These are phyloP conservation scores for Zaprionus davidi DNA, from an alignment of 1,140 invertebrate genomes.

Conservation along the genomic window DNA sequence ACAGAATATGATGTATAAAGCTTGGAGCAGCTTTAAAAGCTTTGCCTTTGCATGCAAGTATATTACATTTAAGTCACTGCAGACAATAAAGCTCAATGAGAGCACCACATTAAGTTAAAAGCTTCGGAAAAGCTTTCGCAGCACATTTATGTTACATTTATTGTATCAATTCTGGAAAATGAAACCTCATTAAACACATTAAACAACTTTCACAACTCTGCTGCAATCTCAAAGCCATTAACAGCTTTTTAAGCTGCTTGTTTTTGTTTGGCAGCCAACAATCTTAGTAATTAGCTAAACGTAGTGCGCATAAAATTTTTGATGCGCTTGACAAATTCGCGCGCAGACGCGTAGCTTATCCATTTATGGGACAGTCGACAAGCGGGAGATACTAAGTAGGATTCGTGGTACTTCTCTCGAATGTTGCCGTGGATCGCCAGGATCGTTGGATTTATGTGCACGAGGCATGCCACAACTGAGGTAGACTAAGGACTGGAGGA, in stretches of 20 bases:
- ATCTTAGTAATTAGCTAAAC: slow-evolving; percentile 6
- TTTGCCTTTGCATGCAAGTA: neutral
- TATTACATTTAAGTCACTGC: neutral
- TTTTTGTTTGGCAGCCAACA: neutral
- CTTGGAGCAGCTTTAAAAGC: neutral
- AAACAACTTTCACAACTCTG: neutral
- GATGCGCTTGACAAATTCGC: slow-evolving; percentile 47
- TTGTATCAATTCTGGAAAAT: too few species aligned
- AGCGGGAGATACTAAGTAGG: slow-evolving; percentile 4
- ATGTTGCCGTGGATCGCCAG: slow-evolving; percentile 15
- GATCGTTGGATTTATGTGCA: slow-evolving; percentile 63
- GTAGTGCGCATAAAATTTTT: slow-evolving; percentile 1
- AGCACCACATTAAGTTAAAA: neutral
- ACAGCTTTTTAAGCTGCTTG: neutral
- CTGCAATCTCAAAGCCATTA: neutral
- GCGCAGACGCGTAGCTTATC: slow-evolving; percentile 6
- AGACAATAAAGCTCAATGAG: neutral
- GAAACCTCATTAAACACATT: neutral
- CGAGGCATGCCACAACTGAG: slow-evolving; percentile 47
- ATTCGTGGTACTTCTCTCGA: slow-evolving; percentile 13
- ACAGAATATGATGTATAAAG: neutral
- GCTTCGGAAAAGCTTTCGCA: neutral
- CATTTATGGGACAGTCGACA: slow-evolving; percentile 38
- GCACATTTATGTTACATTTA: neutral
- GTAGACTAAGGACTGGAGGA: neutral